phyloP scores from a whole-genome alignment of 92 coral and sea anemone genomes.

The Paragorgia papillata region DNA sequence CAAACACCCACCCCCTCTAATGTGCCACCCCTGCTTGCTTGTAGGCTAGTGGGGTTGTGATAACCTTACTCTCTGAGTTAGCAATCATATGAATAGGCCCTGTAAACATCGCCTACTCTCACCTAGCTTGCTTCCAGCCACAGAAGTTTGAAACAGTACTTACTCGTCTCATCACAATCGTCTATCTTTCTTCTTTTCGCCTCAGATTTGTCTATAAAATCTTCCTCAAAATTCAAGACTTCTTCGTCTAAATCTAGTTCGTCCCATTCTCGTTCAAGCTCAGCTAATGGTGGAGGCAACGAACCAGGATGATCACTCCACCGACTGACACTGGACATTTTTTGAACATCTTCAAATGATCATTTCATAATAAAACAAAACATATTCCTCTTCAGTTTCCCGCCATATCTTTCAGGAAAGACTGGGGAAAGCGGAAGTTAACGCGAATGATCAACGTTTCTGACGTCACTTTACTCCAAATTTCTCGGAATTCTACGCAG shows the following conservation, averaged over 20 bases:
- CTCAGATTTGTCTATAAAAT: neutral
- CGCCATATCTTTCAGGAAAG: neutral
- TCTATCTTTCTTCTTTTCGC: conserved; percentile 18
- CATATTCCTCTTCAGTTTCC: neutral
- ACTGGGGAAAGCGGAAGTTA: neutral
- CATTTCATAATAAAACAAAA: no score
- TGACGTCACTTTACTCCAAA: no score
- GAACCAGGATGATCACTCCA: conserved; percentile 18
- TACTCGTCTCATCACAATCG: neutral
- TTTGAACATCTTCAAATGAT: neutral
- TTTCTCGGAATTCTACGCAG: no score
- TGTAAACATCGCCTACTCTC: no score
- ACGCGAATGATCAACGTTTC: no score
- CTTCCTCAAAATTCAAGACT: neutral
- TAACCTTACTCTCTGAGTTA: no score
- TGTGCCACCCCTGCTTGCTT: no score
- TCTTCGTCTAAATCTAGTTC: conserved; percentile 6
- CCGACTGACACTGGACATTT: conserved; percentile 8
- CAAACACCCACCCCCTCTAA: no score
- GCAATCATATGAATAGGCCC: no score
- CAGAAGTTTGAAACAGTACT: neutral
- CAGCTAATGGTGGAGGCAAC: conserved; percentile 16
- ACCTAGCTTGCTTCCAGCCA: no score
- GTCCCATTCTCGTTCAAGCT: conserved; percentile 1
- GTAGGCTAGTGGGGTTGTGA: no score